A percentile compares a stretch with the other conserved stretches of the same genome.
Conservation (phyloP, 2,113 vertebrate genomes). For the Aix galericulata region DNA sequence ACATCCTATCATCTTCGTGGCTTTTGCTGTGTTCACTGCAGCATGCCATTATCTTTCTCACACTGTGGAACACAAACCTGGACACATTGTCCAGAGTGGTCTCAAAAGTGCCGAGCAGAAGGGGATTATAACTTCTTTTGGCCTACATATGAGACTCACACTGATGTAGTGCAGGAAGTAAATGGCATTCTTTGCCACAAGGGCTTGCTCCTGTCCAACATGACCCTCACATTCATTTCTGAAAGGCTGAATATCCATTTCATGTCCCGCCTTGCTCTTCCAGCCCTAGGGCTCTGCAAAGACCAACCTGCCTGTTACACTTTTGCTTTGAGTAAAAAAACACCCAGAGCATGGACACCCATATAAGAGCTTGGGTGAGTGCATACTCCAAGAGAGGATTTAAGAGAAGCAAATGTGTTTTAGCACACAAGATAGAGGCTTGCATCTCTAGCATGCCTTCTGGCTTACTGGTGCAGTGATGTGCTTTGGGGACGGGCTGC, state of each 20-base stretch:
- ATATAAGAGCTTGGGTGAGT: neutral
- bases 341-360: neutral
- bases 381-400: accelerated
- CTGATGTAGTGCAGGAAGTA: neutral
- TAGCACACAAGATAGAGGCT: neutral
- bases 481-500: neutral
- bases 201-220: no score
- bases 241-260: neutral
- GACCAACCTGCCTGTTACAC: neutral
- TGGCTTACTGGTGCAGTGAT: neutral
- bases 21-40: neutral
- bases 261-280: neutral
- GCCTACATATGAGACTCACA: neutral
- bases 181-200: neutral
- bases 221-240: neutral
- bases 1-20: neutral
- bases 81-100: neutral
- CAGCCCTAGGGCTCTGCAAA: neutral
- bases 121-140: neutral
- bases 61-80: neutral
- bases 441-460: neutral
- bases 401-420: neutral
- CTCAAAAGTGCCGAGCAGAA: neutral
- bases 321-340: neutral
- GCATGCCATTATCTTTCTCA: neutral